These are phyloP conservation scores for Psylliodes chrysocephalus DNA, from an alignment of 2,888 invertebrate genomes.

Conservation along the genomic window DNA sequence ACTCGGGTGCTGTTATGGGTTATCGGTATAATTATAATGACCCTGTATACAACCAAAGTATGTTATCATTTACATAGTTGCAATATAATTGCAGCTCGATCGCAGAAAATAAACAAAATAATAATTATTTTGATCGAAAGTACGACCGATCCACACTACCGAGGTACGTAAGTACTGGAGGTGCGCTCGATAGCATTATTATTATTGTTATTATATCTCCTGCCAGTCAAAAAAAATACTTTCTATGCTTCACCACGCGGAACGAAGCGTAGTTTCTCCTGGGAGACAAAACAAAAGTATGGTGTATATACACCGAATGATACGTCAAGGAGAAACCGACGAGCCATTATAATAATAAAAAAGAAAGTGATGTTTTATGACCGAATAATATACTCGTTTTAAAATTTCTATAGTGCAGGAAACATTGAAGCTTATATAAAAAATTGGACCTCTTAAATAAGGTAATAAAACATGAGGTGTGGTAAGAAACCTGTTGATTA, in stretches of 20 bases:
- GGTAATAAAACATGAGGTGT: too few species aligned
- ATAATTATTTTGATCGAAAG: constrained; percentile 10
- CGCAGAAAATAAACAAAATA: constrained; percentile 7
- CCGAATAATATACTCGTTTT: constrained; percentile 3
- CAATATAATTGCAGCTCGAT: background rate
- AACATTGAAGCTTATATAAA: background rate
- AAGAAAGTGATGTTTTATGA: constrained; percentile 6
- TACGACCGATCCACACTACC: background rate
- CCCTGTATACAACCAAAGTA: background rate
- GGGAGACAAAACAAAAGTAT: constrained; percentile 7
- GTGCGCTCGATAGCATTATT: background rate
- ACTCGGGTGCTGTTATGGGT: too few species aligned
- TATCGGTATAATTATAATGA: background rate
- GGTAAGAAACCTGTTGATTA: too few species aligned
- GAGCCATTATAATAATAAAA: constrained; percentile 4
- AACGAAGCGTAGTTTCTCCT: constrained; percentile 23
- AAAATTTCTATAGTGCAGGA: background rate
- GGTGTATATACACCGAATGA: background rate
- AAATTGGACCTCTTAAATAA: too few species aligned
- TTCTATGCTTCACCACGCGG: constrained; percentile 22
- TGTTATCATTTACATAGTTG: constrained; percentile 1
- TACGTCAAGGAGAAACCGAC: background rate
- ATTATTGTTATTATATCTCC: constrained; percentile 1
- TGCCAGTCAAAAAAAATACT: constrained; percentile 13
- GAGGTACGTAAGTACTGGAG: background rate